Base-by-base conservation (phyloP, 1,140 invertebrate species). In the Triops longicaudatus region DNA sequence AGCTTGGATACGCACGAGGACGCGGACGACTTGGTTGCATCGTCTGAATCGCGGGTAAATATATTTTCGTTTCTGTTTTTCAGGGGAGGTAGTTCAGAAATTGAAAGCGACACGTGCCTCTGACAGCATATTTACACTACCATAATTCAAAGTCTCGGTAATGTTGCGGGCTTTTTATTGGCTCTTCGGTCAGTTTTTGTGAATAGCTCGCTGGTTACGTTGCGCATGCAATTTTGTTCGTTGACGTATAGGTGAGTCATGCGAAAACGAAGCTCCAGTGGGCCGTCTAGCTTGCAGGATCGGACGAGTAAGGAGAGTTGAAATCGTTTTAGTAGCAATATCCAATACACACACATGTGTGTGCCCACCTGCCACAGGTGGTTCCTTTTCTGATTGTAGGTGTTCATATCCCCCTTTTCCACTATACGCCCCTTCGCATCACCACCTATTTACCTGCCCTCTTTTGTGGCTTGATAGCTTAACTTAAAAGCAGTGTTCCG, bases 341-440 rank as follows among this genome's bases (percentile, higher is more conserved):
- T 63, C 14, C 22, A 6, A 22, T 63, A 63, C 14, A 17, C 50
- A 3, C 17, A 22, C 22, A 22, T 63, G 50, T 22, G 50, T 63
- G 22, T n/a, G 50, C 50, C 50, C 50, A 63, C n/a, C 50, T 63
- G 50, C 50, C 50, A 63, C 50, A 63, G 50, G 50, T 63, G 50
- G 50, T 63, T 63, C 50, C 17, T 17, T 63, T 37, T 37, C 31
- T 63, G n/a, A 63, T 63, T 63, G n/a, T 63, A 63, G 50, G n/a
- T 63, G 50, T n/a, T n/a, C 10, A n/a, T 22, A 6, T 22, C 50
- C 50, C 50, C 22, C 50, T 11, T 22, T 63, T 17, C 50, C 17
- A 6, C 14, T 5, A 17, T 63, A 6, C 17, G 17, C 22, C 50
- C 14, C 3, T 22, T 22, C 50, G 17, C 50, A 17, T 17, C 50